phyloP scores from a whole-genome alignment of 2,797 vertebrate species.

The Botia almorhae region DNA sequence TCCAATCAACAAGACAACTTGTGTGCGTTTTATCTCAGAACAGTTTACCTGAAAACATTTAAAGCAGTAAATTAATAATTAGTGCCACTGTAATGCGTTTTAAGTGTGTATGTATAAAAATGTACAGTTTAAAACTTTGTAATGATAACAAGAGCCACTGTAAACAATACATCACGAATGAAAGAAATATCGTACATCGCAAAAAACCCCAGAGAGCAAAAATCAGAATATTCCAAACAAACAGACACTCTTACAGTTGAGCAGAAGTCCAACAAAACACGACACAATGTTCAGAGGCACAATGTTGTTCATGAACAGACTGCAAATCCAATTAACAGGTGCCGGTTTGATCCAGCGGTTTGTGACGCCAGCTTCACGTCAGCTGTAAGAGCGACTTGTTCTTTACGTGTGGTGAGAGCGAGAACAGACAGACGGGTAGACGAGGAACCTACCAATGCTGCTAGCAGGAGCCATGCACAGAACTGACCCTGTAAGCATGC shows the following conservation, averaged over 20 bases:
- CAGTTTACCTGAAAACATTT: too few species aligned
- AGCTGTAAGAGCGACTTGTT: slow-evolving; percentile 66
- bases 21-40: too few species aligned
- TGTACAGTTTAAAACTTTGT: background rate
- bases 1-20: slow-evolving; percentile 58
- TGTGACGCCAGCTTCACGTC: slow-evolving; percentile 50
- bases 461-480: slow-evolving; percentile 98
- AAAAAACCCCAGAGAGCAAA: slow-evolving; percentile 21
- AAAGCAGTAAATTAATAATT: slow-evolving; percentile 31
- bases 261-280: slow-evolving; percentile 19
- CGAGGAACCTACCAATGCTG: slow-evolving; percentile 93
- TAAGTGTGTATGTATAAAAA: too few species aligned
- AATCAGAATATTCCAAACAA: background rate
- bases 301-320: too few species aligned
- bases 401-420: slow-evolving; percentile 25
- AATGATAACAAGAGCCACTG: background rate
- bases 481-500: slow-evolving; percentile 94
- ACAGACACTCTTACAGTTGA: slow-evolving; percentile 50
- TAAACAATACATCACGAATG: too few species aligned
- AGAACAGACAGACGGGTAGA: slow-evolving; percentile 60
- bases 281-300: background rate
- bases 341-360: too few species aligned
- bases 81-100: slow-evolving; percentile 40
- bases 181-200: background rate
- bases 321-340: too few species aligned